Base-by-base conservation (phyloP, 2,888 invertebrate species). In the Pasiphila rectangulata region DNA sequence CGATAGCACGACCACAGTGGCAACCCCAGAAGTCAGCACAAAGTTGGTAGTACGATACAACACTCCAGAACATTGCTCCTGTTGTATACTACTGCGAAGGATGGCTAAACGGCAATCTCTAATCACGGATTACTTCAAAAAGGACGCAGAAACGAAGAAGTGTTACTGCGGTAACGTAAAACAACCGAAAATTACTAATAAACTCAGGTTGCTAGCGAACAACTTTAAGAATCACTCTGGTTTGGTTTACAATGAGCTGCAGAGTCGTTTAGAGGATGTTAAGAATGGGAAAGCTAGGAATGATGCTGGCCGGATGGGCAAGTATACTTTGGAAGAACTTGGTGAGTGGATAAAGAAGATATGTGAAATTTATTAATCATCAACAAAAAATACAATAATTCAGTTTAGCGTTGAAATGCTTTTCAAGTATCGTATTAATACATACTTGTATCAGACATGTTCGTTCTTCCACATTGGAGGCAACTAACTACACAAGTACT, bases 121-220 rank as follows among this genome's bases (percentile, higher is more conserved):
- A 0, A 83, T 88, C 10, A 78, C 73, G 0, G 85, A 87, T 24
- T 88, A 66, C 56, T 83, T 86, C 39, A 25, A 13, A 37, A 13
- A 3, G n/a, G 36, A 34, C 3, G n/a, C 1, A 23, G 10, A 6
- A 13, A 45, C n/a, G 12, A 51, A 40, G 3, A n/a, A 40, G 4
- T 86, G 86, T 54, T 66, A 67, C 9, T 87, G 87, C 54, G 74
- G 52, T 13, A 53, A 59, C 15, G 61, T 66, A 6, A 68, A 57
- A 9, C 65, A 69, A 51, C 79, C 78, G 0, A 77, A 44, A 25
- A 59, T 83, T 9, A 67, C 81, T 0, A 83, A 78, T 44, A 79
- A 72, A 24, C 60, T 88, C 19, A 76, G 52, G 44, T 49, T 83
- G 38, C 57, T 88, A 15, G 47, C 79, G 1, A 72, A 59, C 23